Conservation (phyloP, 2,888 invertebrate genomes). For the Syrista parreyssii region DNA sequence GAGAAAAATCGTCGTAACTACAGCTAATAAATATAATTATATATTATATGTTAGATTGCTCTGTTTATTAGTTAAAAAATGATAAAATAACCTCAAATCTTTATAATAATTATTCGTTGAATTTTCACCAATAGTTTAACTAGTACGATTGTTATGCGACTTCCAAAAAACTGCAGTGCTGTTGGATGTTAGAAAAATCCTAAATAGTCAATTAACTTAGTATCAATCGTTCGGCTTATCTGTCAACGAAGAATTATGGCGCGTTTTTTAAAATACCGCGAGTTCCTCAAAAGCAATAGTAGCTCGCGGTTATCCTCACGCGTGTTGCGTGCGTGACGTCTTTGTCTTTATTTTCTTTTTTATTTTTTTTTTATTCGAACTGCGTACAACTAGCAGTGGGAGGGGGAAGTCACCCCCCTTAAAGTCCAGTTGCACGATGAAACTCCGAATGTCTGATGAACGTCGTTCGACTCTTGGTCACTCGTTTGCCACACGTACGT, state of each 20-base stretch:
- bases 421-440: neutral
- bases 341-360: neutral
- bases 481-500: slow-evolving; percentile 37
- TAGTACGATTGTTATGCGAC: neutral
- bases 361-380: neutral
- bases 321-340: neutral
- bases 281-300: neutral
- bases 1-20: too few relatives aligned
- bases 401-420: neutral
- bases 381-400: neutral
- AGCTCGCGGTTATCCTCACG: neutral
- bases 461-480: slow-evolving; percentile 33
- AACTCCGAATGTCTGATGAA: slow-evolving; percentile 7
- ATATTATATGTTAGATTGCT: too few relatives aligned
- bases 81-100: neutral
- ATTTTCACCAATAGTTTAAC: neutral
- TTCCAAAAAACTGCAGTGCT: neutral
- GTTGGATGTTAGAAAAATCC: neutral
- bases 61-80: neutral
- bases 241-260: neutral
- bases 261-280: neutral
- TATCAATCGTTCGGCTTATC: neutral
- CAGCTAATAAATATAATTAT: too few relatives aligned
- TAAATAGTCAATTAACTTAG: neutral
- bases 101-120: neutral